phyloP scores from a whole-genome alignment of 2,888 invertebrate genomes.

The Pollenia amentaria region DNA sequence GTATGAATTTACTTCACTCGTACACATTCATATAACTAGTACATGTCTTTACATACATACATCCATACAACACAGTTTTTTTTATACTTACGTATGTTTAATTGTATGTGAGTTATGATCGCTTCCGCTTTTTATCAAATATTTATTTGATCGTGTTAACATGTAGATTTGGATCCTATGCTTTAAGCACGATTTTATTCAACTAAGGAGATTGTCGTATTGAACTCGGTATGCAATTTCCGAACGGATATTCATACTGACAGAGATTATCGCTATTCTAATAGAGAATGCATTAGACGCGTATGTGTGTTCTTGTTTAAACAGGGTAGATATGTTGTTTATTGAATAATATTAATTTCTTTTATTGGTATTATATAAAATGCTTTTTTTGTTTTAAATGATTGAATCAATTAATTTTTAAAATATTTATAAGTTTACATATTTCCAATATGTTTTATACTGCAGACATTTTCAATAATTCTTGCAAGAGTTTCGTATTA shows the following conservation, averaged over 20 bases:
- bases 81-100: background rate
- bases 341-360: too few species aligned
- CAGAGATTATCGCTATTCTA: conserved; percentile 48
- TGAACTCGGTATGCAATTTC: conserved; percentile 42
- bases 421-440: too few species aligned
- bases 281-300: background rate
- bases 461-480: too few species aligned
- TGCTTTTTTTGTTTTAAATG: too few species aligned
- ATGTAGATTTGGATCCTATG: conserved; percentile 42
- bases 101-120: conserved; percentile 34
- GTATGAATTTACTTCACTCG: conserved; percentile 7
- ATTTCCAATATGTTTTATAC: too few species aligned
- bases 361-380: too few species aligned
- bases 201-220: conserved; percentile 11
- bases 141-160: conserved; percentile 14
- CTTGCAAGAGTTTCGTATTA: too few species aligned
- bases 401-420: too few species aligned
- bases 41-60: background rate
- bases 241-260: conserved; percentile 44
- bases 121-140: conserved; percentile 64
- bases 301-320: background rate
- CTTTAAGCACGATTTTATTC: conserved; percentile 22
- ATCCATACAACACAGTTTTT: background rate
- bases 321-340: too few species aligned
- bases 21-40: background rate